These are phyloP conservation scores for Ceyx erithaca DNA, from an alignment of 2,797 vertebrate species.

Conservation along the genomic window DNA sequence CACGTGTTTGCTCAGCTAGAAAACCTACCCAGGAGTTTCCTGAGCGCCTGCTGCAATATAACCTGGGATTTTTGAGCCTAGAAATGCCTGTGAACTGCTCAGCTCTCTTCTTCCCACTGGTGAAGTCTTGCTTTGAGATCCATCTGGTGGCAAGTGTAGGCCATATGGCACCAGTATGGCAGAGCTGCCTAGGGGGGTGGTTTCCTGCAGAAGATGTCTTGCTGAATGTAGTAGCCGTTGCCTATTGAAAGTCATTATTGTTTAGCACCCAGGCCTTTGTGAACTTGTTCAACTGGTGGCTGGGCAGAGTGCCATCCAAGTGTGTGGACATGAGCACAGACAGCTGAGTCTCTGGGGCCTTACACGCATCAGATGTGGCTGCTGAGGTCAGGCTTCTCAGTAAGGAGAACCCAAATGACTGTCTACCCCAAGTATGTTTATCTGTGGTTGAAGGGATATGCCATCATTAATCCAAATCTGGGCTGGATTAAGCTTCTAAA, in stretches of 20 bases:
- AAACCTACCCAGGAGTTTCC: conserved; percentile 26
- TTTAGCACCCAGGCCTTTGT: conserved; percentile 62
- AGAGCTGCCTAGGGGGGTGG: conserved; percentile 22
- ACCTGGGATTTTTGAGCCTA: conserved; percentile 33
- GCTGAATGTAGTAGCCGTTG: conserved; percentile 34
- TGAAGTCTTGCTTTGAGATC: conserved; percentile 60
- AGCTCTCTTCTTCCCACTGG: conserved; percentile 49
- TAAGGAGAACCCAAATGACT: conserved; percentile 63
- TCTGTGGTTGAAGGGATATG: conserved; percentile 74
- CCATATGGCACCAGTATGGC: conserved; percentile 76
- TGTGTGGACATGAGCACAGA: conserved; percentile 12
- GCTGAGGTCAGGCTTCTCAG: conserved; percentile 43
- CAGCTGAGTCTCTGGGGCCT: conserved; percentile 41
- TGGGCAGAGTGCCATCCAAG: conserved; percentile 51
- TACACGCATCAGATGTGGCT: conserved; percentile 65
- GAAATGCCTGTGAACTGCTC: conserved; percentile 65
- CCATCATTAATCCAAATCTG: conserved; percentile 67
- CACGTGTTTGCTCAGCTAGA: conserved; percentile 37
- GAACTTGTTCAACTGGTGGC: conserved; percentile 58
- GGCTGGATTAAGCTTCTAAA: conserved; percentile 72
- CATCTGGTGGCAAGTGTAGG: conserved; percentile 69
- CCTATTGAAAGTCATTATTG: conserved; percentile 57
- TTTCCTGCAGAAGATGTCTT: conserved; percentile 62
- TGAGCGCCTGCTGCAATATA: conserved; percentile 45
- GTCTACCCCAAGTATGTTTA: conserved; percentile 59